A percentile compares a stretch with the other conserved stretches of the same genome.
These are phyloP conservation scores for Strigamia transsilvanica DNA, from an alignment of 2,888 invertebrate species.

Conservation along the genomic window DNA sequence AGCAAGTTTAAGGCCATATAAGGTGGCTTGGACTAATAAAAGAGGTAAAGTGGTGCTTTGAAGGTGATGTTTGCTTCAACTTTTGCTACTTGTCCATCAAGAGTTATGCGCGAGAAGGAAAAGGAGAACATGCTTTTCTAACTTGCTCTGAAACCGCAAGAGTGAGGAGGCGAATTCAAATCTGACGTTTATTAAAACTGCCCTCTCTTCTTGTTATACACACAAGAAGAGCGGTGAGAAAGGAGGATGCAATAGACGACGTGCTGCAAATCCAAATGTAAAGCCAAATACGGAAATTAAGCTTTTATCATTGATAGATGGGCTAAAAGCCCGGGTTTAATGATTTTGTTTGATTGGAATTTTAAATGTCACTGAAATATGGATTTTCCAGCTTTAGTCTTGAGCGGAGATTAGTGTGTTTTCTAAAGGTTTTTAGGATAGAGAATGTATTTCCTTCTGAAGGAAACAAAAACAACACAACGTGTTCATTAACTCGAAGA, in stretches of 20 bases:
- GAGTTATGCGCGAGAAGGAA: not conserved
- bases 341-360: no score
- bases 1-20: slow-evolving; percentile 8
- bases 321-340: not conserved
- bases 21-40: slow-evolving; percentile 14
- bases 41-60: slow-evolving; percentile 7
- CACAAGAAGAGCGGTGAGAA: not conserved
- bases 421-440: no score
- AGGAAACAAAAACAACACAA: no score
- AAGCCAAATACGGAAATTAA: not conserved
- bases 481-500: no score
- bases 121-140: slow-evolving; percentile 22
- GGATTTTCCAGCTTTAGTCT: no score
- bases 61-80: slow-evolving; percentile 23
- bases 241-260: not conserved
- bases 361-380: no score
- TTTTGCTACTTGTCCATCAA: slow-evolving; percentile 34
- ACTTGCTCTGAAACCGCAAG: slow-evolving; percentile 18
- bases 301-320: not conserved
- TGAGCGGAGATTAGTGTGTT: no score
- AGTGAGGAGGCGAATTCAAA: slow-evolving; percentile 1
- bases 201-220: not conserved
- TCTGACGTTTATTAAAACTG: slow-evolving; percentile 8
- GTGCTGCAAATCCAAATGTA: not conserved
- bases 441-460: no score